Conservation (phyloP, 2,888 invertebrate species). For the Ophioninae sp. region DNA sequence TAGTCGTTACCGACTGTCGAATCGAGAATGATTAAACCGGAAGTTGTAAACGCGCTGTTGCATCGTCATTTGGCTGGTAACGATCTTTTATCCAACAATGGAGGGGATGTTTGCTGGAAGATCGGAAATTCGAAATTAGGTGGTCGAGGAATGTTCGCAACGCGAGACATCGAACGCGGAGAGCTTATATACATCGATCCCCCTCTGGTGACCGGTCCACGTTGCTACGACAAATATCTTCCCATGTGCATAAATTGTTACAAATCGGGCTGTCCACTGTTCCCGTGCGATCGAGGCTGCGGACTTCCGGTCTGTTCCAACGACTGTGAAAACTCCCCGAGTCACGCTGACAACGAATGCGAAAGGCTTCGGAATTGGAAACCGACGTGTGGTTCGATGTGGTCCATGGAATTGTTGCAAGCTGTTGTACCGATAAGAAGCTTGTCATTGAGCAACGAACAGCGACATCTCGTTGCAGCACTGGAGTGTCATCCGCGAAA, state of each 20-base stretch:
- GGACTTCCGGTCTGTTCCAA: conserved; percentile 87
- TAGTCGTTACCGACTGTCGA: neutral
- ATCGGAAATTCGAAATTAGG: conserved; percentile 84
- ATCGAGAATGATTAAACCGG: conserved; percentile 64
- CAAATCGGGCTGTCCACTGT: conserved; percentile 78
- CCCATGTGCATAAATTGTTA: conserved; percentile 87
- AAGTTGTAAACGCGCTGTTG: conserved; percentile 66
- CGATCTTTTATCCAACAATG: conserved; percentile 54
- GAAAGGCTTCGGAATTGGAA: conserved; percentile 84
- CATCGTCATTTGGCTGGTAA: conserved; percentile 67
- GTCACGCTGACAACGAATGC: conserved; percentile 85
- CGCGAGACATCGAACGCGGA: conserved; percentile 85
- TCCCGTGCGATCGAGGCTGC: conserved; percentile 85
- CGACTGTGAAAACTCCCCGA: conserved; percentile 83
- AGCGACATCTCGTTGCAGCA: conserved; percentile 82
- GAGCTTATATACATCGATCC: conserved; percentile 88
- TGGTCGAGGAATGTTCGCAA: conserved; percentile 88
- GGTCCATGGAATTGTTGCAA: conserved; percentile 78
- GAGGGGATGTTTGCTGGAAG: conserved; percentile 81
- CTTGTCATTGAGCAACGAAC: conserved; percentile 79
- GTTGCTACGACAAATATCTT: conserved; percentile 82
- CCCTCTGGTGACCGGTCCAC: conserved; percentile 87
- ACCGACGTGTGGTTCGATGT: conserved; percentile 79
- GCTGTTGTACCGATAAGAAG: conserved; percentile 81
- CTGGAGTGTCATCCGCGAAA: conserved; percentile 84